Base-by-base conservation (phyloP, 2,888 invertebrate species). In the Thecocarcelia acutangulata region DNA sequence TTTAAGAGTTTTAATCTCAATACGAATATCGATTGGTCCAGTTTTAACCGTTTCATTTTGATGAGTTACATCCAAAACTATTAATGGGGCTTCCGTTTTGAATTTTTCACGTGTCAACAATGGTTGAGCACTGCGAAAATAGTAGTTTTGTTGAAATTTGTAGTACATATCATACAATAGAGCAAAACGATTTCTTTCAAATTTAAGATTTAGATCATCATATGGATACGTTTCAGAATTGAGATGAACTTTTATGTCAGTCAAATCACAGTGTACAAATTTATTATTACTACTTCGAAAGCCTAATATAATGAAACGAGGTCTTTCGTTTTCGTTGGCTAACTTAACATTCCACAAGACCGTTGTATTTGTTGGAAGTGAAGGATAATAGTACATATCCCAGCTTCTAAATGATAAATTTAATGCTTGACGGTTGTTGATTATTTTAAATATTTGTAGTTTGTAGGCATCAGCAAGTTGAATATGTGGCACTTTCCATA, bases 11-110 rank as follows among this genome's bases (percentile, higher is more conserved):
- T 69, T 58, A 3, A 76, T 42, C 66, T 66, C 52, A 42, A 74
- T 74, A 15, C 61, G 40, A 5, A 69, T 42, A 54, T 69, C 69
- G 37, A 69, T 69, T 19, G 69, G 69, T 42, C 69, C 69, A 40
- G 54, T 54, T 69, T 69, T 69, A 6, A 69, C 44, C 12, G 69
- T 21, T 69, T 69, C 54, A 56, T 69, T 69, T 54, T 69, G 69
- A 54, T 69, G 69, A 17, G 69, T 69, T 40, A 69, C 69, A 44
- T 69, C 54, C 1, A 54, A 12, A 42, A 56, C 54, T 42, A 69
- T 69, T 37, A 69, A 42, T 42, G 69, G 69, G 13, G 42, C 56
- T 1, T 9, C 4, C 3, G 17, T 33, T 17, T 19, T 52, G 19
- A 68, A 68, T 17, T 40, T 40, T 50, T 68, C 44, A n/a, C 59